Base-by-base conservation (phyloP, 2,113 vertebrate genomes). In the Rhombomys opimus region DNA sequence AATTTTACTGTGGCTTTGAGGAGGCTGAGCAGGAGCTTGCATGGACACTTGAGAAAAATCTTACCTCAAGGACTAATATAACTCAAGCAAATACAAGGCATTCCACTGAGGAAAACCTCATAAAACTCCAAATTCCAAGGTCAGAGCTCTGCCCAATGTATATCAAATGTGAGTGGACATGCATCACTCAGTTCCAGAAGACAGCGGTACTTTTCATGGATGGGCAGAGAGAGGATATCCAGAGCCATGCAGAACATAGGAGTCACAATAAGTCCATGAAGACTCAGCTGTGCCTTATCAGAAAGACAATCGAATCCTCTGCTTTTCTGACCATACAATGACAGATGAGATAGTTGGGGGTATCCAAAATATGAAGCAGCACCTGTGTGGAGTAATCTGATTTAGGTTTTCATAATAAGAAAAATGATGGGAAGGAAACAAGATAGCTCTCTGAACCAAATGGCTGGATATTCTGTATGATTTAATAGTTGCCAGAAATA, bases 1-100 rank as follows among this genome's bases (percentile, higher is more conserved):
- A 98, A 97, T 97, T 99, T 98, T 98, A 96, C 98, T 98, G 97
- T 97, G 98, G 12, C 2, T 89, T 98, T 98, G 97, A 97, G 98
- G 96, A 96, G 78, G 41, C 96, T 97, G 97, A 97, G 82, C 50
- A 14, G 87, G 94, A 92, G 81, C 96, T 96, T 97, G 97, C 97
- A 65, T 81, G 97, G 97, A 98, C 96, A 97, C 93, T 98, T 98
- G 97, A 92, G 93, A 97, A 97, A 84, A 84, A 96, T 54, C 57
- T 18, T 94, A 92, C 93, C 57, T 86, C 91, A 89, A 97, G 90
- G 88, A 76, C 84, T 91, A 96, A 72, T 63, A 75, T 54, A 97
- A 46, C 95, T 93, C 14, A 87, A 92, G 70, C 94, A 98, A 95
- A 97, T 98, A 98, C 97, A 92, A 97, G 89, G n/a, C 77, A 96